These are phyloP conservation scores for Scaptomyza flava DNA, from an alignment of 2,888 invertebrate genomes.

Conservation along the genomic window DNA sequence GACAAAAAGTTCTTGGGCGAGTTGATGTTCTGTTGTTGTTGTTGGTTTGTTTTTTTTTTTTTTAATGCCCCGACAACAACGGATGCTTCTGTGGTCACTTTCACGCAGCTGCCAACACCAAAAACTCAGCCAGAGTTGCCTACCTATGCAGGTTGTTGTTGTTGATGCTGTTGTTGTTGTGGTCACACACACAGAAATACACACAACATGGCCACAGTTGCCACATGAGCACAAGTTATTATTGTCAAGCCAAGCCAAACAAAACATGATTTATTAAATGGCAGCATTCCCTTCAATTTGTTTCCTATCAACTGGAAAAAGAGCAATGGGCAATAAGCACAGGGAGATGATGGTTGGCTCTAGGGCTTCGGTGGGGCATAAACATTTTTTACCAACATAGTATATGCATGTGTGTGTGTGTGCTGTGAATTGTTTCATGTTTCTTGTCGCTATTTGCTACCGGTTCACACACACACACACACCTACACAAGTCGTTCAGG, in stretches of 20 bases:
- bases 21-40: conserved; percentile 49
- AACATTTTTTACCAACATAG: conserved; percentile 53
- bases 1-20: conserved; percentile 71
- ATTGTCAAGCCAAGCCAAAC: conserved; percentile 78
- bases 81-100: conserved; percentile 78
- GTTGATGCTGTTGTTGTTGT: conserved; percentile 29
- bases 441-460: conserved; percentile 22
- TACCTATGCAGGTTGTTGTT: conserved; percentile 53
- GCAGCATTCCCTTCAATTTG: conserved; percentile 79
- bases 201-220: conserved; percentile 68
- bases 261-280: conserved; percentile 80
- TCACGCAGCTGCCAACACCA: conserved; percentile 73
- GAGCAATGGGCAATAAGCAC: conserved; percentile 56
- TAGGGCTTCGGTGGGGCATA: conserved; percentile 7
- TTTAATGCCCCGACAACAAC: conserved; percentile 35
- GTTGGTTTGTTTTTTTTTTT: neutral
- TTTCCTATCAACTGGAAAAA: conserved; percentile 80
- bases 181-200: conserved; percentile 43
- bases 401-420: conserved; percentile 27
- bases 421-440: conserved; percentile 58
- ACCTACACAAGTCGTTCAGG: neutral
- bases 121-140: conserved; percentile 50
- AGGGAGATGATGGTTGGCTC: neutral
- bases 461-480: neutral
- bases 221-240: conserved; percentile 77